These are phyloP conservation scores for Poecile atricapillus DNA, from an alignment of 2,113 vertebrate species.

Conservation along the genomic window DNA sequence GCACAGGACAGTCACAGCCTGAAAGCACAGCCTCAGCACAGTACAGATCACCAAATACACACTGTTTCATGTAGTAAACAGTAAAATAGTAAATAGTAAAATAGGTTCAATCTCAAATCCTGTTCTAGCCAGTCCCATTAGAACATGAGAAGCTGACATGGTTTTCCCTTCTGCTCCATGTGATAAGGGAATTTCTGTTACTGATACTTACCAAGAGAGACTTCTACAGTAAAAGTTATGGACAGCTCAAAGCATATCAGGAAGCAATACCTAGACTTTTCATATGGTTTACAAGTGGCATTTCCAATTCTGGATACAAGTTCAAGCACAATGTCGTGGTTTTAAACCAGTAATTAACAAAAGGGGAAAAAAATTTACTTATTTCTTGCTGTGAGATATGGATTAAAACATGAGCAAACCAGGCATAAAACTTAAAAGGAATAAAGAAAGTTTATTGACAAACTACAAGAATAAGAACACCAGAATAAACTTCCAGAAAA, in stretches of 20 bases:
- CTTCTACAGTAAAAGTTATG: background rate
- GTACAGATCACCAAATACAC: background rate
- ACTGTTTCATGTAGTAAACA: background rate
- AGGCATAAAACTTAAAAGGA: too few relatives aligned
- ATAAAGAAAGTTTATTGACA: too few relatives aligned
- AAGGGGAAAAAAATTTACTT: too few relatives aligned
- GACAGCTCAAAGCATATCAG: background rate
- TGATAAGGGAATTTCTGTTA: background rate
- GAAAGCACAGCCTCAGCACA: background rate
- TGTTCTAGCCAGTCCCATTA: background rate
- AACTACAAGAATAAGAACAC: too few relatives aligned
- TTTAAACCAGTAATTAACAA: too few relatives aligned
- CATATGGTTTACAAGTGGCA: background rate
- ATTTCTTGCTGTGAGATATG: too few relatives aligned
- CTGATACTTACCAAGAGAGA: background rate
- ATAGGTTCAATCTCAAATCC: background rate
- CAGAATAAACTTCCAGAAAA: too few relatives aligned
- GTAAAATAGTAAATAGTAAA: too few relatives aligned
- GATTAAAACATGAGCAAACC: too few relatives aligned
- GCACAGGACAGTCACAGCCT: background rate
- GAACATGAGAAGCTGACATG: background rate
- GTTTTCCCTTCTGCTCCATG: background rate
- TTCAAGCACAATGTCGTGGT: background rate
- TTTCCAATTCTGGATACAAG: background rate
- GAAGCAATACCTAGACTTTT: background rate